These are phyloP conservation scores for Chunga burmeisteri DNA, from an alignment of 2,113 vertebrate genomes.

Conservation along the genomic window DNA sequence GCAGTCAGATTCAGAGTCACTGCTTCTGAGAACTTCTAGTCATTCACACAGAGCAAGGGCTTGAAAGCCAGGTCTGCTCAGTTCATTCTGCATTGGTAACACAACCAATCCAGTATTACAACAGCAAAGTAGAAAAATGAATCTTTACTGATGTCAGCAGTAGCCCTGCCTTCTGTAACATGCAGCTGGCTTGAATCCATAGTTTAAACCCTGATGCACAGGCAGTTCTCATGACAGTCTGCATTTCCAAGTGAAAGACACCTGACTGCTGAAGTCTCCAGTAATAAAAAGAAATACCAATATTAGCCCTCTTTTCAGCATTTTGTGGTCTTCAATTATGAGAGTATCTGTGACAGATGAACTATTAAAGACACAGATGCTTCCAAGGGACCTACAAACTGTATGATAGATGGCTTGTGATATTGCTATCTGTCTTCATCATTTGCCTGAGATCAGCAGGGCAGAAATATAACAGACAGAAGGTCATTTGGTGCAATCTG, in stretches of 20 bases:
- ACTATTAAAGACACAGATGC: conserved; percentile 51
- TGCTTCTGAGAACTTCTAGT: neutral
- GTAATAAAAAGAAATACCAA: neutral
- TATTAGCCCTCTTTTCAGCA: neutral
- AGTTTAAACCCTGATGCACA: neutral
- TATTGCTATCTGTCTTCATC: conserved; percentile 50
- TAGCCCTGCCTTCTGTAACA: neutral
- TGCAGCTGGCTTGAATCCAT: neutral
- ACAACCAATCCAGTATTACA: neutral
- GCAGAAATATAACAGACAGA: conserved; percentile 50
- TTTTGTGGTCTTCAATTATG: neutral
- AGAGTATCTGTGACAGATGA: conserved; percentile 20
- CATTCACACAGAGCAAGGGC: neutral
- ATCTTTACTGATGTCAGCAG: neutral
- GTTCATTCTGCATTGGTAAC: neutral
- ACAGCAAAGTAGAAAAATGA: neutral
- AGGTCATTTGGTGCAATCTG: conserved; percentile 38
- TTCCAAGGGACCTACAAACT: conserved; percentile 31
- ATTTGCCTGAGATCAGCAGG: conserved; percentile 50
- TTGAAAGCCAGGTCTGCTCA: neutral
- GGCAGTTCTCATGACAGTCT: neutral
- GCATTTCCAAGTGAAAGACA: neutral
- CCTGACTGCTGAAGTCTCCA: neutral
- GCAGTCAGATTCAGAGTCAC: neutral
- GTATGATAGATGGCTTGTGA: conserved; percentile 32